phyloP scores from a whole-genome alignment of 1,140 invertebrate species.

The Saccostrea echinata region DNA sequence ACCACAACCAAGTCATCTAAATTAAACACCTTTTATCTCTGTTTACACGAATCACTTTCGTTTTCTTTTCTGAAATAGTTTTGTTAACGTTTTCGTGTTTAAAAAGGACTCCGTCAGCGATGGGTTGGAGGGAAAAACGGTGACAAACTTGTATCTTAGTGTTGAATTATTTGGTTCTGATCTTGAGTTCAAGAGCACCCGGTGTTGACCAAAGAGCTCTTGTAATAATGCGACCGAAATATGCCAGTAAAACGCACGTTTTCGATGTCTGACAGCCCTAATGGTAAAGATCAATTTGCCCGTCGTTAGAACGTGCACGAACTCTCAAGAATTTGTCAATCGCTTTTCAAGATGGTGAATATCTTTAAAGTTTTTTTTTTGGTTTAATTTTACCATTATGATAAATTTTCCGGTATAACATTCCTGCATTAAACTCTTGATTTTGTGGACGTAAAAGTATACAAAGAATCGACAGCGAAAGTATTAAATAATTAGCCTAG shows the following conservation, averaged over 20 bases:
- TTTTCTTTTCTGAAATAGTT: constrained; percentile 30
- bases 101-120: neutral
- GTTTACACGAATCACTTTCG: constrained; percentile 22
- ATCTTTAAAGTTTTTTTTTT: neutral
- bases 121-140: neutral
- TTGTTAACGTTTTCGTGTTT: constrained; percentile 11
- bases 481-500: neutral
- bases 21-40: constrained; percentile 18
- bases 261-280: neutral
- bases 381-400: too few relatives aligned
- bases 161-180: neutral
- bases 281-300: constrained; percentile 28
- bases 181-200: constrained; percentile 15
- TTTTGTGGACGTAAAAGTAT: neutral
- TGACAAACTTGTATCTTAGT: constrained; percentile 5
- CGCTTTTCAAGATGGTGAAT: constrained; percentile 7
- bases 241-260: neutral
- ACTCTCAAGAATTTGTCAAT: neutral
- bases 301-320: neutral
- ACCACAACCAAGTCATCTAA: constrained; percentile 5
- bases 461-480: neutral
- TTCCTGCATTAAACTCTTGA: too few relatives aligned
- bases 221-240: constrained; percentile 34
- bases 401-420: too few relatives aligned
- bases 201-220: neutral